Evolutionary conservation across 2,888 invertebrate genomes (phyloP), one percentile per base, ranked within the genome.

Genomic region (Micoletzkya japonica): DNA sequence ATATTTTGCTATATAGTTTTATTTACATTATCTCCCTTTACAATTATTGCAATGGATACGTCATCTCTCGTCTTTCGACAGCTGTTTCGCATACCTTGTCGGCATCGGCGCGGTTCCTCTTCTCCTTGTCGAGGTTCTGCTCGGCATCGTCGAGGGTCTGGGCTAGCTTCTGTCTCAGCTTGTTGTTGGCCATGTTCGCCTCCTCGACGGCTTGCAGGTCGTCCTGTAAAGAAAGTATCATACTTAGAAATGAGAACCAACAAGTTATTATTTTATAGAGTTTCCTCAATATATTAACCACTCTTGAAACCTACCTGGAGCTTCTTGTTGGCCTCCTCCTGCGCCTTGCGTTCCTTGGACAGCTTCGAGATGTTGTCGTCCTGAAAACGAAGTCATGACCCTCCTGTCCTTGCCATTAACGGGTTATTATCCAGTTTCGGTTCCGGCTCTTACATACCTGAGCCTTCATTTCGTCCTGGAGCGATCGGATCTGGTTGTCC

Each of bases 391-490:
- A 10, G 44, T 10, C 20, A 44, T 44, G 44, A 10, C 44, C 10
- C 14, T 44, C 14, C 14, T 44, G 20, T 44, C 14, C 44, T 44
- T 14, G 44, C 20, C 14, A n/a, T n/a, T n/a, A n/a, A 44, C 20
- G 44, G 14, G 10, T 44, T 20, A 20, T 44, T 20, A 44, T 44
- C 10, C 20, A 10, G 20, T 44, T 14, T 44, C 44, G 20, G 20
- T 14, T 44, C 10, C 20, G 44, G 10, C 44, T 44, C 20, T 44
- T n/a, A n/a, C n/a, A 44, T 44, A 44, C 56, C 56, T 66, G 68
- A 90, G 95, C 95, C 87, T 96, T 94, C 90, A 97, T 97, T 89
- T 98, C 97, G 86, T 98, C 97, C 67, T 82, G 79, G 52, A 85
- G 76, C 59, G 81, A 78, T 32, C 83, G 79, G 72, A 85, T 83